Evolutionary conservation across 2,888 invertebrate genomes (phyloP).

Genomic region (Eupithecia dodoneata): DNA sequence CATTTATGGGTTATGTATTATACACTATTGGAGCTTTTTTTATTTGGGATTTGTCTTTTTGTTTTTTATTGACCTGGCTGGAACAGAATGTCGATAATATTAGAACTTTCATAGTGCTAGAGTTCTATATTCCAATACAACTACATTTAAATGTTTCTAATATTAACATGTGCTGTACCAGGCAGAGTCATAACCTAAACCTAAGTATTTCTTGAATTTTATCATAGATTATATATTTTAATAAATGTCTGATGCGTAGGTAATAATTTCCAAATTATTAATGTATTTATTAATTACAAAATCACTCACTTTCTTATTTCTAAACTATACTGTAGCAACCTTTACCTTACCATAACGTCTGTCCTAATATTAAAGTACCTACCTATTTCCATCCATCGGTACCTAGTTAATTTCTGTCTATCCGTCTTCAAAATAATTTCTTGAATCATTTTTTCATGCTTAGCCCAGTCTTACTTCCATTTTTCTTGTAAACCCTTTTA

Average conservation of each 20-base stretch:
- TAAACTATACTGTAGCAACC: neutral
- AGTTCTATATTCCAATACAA: neutral
- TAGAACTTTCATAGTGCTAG: neutral
- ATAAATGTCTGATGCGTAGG: neutral
- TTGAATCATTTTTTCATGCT: slow-evolving; percentile 53
- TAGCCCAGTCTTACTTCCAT: slow-evolving; percentile 59
- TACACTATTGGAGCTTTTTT: slow-evolving; percentile 18
- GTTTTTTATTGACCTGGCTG: slow-evolving; percentile 22
- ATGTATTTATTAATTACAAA: neutral
- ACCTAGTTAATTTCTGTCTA: slow-evolving; percentile 2
- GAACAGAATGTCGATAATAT: slow-evolving; percentile 4
- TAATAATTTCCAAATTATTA: neutral
- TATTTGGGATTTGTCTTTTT: neutral
- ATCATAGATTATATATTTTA: neutral
- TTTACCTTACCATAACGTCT: neutral
- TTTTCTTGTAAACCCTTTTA: slow-evolving; percentile 48
- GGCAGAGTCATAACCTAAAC: neutral
- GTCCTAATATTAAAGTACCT: slow-evolving; percentile 5
- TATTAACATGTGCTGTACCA: neutral
- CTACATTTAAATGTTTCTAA: neutral
- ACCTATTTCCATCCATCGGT: slow-evolving; percentile 11
- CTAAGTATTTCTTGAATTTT: neutral
- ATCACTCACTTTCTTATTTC: slow-evolving; percentile 4
- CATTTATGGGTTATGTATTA: slow-evolving; percentile 29
- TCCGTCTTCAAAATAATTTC: slow-evolving; percentile 24